Base-by-base conservation (phyloP, 2,888 invertebrate genomes). In the Tryphoninae sp. region DNA sequence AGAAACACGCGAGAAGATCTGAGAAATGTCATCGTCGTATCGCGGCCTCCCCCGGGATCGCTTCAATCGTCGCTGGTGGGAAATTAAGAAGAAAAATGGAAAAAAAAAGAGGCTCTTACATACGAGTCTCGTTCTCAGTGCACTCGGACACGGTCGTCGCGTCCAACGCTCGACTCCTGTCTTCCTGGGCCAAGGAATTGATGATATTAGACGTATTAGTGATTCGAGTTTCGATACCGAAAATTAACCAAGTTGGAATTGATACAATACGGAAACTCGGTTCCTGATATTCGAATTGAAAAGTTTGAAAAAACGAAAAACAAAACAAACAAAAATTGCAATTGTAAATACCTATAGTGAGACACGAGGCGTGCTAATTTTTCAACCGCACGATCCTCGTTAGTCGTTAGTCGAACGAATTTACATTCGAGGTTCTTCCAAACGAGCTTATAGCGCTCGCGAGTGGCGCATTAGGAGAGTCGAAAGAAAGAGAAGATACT, bases 221-320 rank as follows among this genome's bases (percentile, higher is more conserved):
- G 40, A 49, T 45, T 59, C 65, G 58, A 73, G 62, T 49, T 49
- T 49, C 33, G 33, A 33, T 55, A 55, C 16, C 11, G 45, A 61
- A 55, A 23, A 65, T 64, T 55, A 26, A 61, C 7, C 19, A 64
- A 67, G 82, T 86, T 79, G 87, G 87, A 89, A 88, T 89, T 88
- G 85, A 87, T 45, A 84, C 78, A 80, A 13, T 40, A 55, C 78
- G 58, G 73, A 83, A 69, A 86, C 80, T 87, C 84, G 86, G 86
- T 88, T 88, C 87, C 86, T 88, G 86, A 86, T 80, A 78, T 85
- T 67, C 53, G 84, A 84, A 83, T 75, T 87, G 85, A 86, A 86
- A 82, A 84, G 33, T 33, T 33, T 33, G 33, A 33, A 33, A 6
- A 33, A 33, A 33, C 33, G 33, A 6, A 33, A 33, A 42, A 69